Evolutionary conservation across 1,140 invertebrate species (phyloP).

Genomic region (Lanistes nyassanus): DNA sequence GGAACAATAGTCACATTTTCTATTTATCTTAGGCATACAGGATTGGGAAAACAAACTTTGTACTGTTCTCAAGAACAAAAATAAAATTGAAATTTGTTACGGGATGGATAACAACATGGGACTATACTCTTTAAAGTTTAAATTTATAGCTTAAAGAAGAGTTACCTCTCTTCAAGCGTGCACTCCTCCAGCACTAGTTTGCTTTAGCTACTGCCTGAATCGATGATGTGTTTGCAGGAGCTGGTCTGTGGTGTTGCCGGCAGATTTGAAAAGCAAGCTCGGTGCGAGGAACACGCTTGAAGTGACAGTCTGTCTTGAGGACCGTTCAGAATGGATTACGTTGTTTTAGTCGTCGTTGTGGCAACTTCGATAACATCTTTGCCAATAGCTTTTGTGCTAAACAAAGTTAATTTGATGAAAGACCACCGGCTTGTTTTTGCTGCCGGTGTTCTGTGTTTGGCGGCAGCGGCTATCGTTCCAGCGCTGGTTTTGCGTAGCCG

Average conservation of each 20-base stretch:
- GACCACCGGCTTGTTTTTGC: constrained; percentile 33
- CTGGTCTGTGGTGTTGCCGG: neutral
- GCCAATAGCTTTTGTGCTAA: constrained; percentile 36
- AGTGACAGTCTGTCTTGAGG: neutral
- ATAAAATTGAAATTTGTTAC: no score
- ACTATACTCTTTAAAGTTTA: no score
- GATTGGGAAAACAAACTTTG: no score
- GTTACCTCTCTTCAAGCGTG: neutral
- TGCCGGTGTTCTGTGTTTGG: constrained; percentile 34
- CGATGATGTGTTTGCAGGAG: neutral
- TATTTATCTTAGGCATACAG: no score
- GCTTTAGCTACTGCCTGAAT: no score
- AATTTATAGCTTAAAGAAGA: no score
- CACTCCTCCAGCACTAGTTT: no score
- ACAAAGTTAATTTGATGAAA: constrained; percentile 37
- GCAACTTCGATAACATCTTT: constrained; percentile 37
- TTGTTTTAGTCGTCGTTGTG: constrained; percentile 32
- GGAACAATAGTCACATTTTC: no score
- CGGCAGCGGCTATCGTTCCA: constrained; percentile 17
- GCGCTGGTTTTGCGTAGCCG: constrained; percentile 24
- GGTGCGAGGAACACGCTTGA: neutral
- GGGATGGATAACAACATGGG: no score
- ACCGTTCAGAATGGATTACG: constrained; percentile 8
- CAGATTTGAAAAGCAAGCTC: constrained; percentile 13
- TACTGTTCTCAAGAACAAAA: no score